phyloP scores from a whole-genome alignment of 1,140 invertebrate genomes.

The Drosophila erecta region DNA sequence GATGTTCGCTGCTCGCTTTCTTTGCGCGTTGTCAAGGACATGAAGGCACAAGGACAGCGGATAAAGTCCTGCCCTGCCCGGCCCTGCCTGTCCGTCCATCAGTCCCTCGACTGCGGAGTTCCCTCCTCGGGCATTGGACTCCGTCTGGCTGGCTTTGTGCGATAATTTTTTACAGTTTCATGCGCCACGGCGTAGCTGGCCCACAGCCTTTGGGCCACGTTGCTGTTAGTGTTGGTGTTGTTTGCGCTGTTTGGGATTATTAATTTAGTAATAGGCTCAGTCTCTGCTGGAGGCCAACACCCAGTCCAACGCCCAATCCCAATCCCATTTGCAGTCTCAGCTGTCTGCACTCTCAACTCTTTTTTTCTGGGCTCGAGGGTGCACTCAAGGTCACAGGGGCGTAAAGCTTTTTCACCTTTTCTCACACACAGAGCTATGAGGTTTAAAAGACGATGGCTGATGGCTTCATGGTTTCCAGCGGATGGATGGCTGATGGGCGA shows the following conservation, averaged over 20 bases:
- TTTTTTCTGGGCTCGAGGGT: slow-evolving; percentile 55
- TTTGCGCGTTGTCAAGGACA: slow-evolving; percentile 41
- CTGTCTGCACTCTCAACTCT: slow-evolving; percentile 25
- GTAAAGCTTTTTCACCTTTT: slow-evolving; percentile 60
- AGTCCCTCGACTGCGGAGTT: slow-evolving; percentile 7
- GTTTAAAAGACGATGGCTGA: slow-evolving; percentile 12
- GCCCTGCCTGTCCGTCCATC: neutral
- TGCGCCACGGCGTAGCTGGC: slow-evolving; percentile 40
- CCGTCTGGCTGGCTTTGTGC: slow-evolving; percentile 40
- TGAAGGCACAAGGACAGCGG: slow-evolving; percentile 38
- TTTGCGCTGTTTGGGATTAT: slow-evolving; percentile 61
- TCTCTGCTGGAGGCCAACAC: slow-evolving; percentile 12
- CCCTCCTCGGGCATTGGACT: slow-evolving; percentile 4
- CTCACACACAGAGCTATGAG: slow-evolving; percentile 18
- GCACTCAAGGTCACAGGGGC: slow-evolving; percentile 75
- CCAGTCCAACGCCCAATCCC: neutral
- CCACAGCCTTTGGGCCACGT: slow-evolving; percentile 27
- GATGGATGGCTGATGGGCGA: slow-evolving; percentile 2
- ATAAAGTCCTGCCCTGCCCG: slow-evolving; percentile 24
- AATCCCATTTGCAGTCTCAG: slow-evolving; percentile 22
- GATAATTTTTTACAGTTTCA: slow-evolving; percentile 58
- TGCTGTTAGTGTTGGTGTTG: slow-evolving; percentile 26
- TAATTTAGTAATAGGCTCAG: slow-evolving; percentile 76
- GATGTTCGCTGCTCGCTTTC: slow-evolving; percentile 10
- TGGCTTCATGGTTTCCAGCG: neutral